Evolutionary conservation across 2,888 invertebrate species (phyloP).

Genomic region (Catocala sponsa): DNA sequence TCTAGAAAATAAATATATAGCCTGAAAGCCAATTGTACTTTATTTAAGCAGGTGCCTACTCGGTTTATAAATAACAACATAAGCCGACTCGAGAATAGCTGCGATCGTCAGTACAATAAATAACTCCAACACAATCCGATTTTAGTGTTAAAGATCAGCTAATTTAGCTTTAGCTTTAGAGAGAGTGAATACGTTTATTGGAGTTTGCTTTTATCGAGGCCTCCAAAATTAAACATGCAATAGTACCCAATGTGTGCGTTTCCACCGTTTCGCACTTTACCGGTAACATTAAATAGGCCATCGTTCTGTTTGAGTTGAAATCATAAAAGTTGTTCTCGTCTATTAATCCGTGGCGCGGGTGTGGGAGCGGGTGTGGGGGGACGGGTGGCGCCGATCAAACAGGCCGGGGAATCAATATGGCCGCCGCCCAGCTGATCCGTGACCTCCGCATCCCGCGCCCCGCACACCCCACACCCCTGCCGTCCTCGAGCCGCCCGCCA

Average conservation of each 20-base stretch:
- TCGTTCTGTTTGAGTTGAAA: slow-evolving; percentile 84
- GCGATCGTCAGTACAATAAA: slow-evolving; percentile 30
- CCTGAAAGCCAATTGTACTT: no score
- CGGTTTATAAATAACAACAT: neutral
- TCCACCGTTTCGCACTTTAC: slow-evolving; percentile 47
- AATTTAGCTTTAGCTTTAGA: slow-evolving; percentile 25
- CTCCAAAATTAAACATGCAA: slow-evolving; percentile 31
- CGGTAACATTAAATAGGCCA: slow-evolving; percentile 66
- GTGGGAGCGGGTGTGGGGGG: slow-evolving; percentile 58
- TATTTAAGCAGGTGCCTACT: neutral
- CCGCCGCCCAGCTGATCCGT: slow-evolving; percentile 88
- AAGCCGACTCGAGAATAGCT: slow-evolving; percentile 24
- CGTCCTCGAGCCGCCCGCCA: slow-evolving; percentile 58
- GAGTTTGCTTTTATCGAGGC: slow-evolving; percentile 18
- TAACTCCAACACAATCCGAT: slow-evolving; percentile 24
- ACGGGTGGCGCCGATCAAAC: slow-evolving; percentile 84
- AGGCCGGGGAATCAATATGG: slow-evolving; percentile 88
- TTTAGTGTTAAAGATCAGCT: slow-evolving; percentile 36
- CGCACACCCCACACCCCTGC: slow-evolving; percentile 53
- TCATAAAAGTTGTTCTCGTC: slow-evolving; percentile 87
- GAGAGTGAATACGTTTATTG: slow-evolving; percentile 15
- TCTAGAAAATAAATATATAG: no score
- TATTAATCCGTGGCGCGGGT: slow-evolving; percentile 81
- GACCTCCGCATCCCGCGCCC: slow-evolving; percentile 79
- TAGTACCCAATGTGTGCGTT: slow-evolving; percentile 40